These are phyloP conservation scores for Brachionus paranguensis DNA, from an alignment of 1,140 invertebrate genomes.

Conservation along the genomic window DNA sequence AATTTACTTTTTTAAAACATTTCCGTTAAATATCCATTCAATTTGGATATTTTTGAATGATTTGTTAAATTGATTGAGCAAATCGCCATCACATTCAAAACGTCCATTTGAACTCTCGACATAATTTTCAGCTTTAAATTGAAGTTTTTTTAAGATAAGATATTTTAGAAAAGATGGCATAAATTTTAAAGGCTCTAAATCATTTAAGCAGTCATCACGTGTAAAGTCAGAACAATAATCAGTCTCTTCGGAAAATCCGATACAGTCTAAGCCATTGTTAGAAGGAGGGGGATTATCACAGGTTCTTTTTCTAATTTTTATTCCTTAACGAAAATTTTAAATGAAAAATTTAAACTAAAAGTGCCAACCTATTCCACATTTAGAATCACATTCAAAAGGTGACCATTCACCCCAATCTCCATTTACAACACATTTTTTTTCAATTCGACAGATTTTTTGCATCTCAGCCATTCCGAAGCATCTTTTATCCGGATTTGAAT, in stretches of 20 bases:
- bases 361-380: constrained; percentile 13
- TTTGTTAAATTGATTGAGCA: neutral
- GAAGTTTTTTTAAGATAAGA: neutral
- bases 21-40: neutral
- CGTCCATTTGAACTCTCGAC: neutral
- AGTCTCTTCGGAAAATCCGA: neutral
- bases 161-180: neutral
- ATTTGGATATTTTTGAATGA: neutral
- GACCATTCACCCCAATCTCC: constrained; percentile 22
- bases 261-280: neutral
- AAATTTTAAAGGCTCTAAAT: neutral
- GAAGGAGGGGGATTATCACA: constrained; percentile 9
- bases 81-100: neutral
- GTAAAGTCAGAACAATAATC: neutral
- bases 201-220: neutral
- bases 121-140: neutral
- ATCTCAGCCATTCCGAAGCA: neutral
- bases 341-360: neutral
- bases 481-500: neutral
- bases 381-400: neutral
- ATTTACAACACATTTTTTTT: neutral
- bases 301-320: neutral
- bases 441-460: neutral
- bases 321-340: neutral
- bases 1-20: neutral